Percentiles rank a stretch among this genome's conserved stretches.
phyloP scores from a whole-genome alignment of 1,140 invertebrate species.

The Carposina sasakii region DNA sequence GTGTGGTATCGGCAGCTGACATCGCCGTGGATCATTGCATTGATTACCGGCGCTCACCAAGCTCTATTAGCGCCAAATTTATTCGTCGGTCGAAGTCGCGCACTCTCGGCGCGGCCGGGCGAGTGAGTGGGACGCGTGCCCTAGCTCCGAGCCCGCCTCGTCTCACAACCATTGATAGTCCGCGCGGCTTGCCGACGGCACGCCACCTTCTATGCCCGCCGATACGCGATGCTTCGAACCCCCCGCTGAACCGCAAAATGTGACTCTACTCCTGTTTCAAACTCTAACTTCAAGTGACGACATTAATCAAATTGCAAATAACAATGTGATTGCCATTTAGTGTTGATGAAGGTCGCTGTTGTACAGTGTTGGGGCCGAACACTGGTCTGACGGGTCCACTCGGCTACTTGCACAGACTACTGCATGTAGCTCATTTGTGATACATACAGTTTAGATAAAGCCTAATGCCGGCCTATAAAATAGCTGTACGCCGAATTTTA shows the following conservation, averaged over 20 bases:
- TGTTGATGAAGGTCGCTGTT: slow-evolving; percentile 33
- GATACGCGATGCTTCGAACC: slow-evolving; percentile 37
- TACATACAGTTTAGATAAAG: slow-evolving; percentile 33
- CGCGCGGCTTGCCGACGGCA: slow-evolving; percentile 57
- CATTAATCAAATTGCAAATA: slow-evolving; percentile 32
- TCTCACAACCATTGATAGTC: slow-evolving; percentile 68
- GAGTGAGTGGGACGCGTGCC: slow-evolving; percentile 44
- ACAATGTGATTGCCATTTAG: too few relatives aligned
- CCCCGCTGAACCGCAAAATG: slow-evolving; percentile 40
- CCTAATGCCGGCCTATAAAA: too few relatives aligned
- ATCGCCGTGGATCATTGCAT: too few relatives aligned
- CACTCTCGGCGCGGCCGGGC: slow-evolving; percentile 41
- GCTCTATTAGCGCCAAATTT: slow-evolving; percentile 68
- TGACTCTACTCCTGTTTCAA: slow-evolving; percentile 28
- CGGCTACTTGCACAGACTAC: slow-evolving; percentile 14
- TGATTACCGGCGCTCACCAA: slow-evolving; percentile 66
- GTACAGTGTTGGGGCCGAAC: slow-evolving; percentile 54
- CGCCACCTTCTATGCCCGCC: slow-evolving; percentile 39
- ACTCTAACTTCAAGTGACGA: too few relatives aligned
- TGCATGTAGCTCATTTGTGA: slow-evolving; percentile 20
- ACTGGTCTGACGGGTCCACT: slow-evolving; percentile 50
- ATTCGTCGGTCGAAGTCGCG: slow-evolving; percentile 60
- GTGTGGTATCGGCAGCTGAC: too few relatives aligned
- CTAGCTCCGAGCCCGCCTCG: slow-evolving; percentile 23
- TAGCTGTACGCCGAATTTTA: too few relatives aligned